These are phyloP conservation scores for Gouania willdenowi DNA, from an alignment of 2,797 vertebrate genomes.

Conservation along the genomic window DNA sequence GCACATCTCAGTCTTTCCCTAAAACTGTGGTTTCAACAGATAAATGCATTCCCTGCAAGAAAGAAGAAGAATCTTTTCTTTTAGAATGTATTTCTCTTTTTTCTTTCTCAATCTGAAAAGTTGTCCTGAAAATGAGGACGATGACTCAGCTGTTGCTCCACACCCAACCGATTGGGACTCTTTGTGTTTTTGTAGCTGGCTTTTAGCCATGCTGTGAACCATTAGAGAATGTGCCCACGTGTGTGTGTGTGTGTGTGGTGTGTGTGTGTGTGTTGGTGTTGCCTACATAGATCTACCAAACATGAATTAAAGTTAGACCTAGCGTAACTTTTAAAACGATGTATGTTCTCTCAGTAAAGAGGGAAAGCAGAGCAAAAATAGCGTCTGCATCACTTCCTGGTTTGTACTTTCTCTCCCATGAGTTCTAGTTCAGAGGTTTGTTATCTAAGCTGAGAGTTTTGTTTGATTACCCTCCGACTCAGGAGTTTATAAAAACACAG, in stretches of 20 bases:
- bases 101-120: too few species aligned
- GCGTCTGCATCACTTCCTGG: constrained; percentile 13
- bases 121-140: constrained; percentile 31
- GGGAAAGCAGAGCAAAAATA: constrained; percentile 1
- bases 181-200: constrained; percentile 72
- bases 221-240: too few species aligned
- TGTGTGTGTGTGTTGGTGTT: too few species aligned
- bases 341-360: constrained; percentile 29
- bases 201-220: too few species aligned
- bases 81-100: too few species aligned
- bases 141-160: constrained; percentile 75
- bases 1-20: too few species aligned
- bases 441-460: constrained; percentile 36
- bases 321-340: too few species aligned
- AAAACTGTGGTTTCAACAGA: background rate
- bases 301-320: too few species aligned
- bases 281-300: too few species aligned
- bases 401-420: constrained; percentile 9
- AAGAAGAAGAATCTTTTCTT: too few species aligned
- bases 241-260: too few species aligned
- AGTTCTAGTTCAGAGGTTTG: constrained; percentile 9
- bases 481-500: constrained; percentile 62
- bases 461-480: constrained; percentile 54
- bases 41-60: background rate
- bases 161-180: constrained; percentile 66